phyloP scores from a whole-genome alignment of 2,797 vertebrate genomes.

The Epinephelus malabaricus region DNA sequence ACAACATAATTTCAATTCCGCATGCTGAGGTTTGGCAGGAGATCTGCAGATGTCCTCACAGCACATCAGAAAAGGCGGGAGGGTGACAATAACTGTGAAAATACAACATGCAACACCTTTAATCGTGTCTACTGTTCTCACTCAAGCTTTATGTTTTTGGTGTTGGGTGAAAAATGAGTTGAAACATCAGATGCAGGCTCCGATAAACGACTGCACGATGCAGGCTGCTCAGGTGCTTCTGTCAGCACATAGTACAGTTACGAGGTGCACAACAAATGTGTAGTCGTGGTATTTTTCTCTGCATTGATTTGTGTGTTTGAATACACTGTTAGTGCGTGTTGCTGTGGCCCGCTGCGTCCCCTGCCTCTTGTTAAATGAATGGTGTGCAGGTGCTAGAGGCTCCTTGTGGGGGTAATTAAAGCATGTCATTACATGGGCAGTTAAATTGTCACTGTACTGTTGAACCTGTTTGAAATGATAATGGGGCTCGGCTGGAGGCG shows the following conservation, averaged over 20 bases:
- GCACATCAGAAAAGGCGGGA: not conserved
- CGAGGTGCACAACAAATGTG: not conserved
- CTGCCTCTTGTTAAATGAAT: slow-evolving; percentile 72
- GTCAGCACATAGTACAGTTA: not conserved
- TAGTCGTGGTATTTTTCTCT: not conserved
- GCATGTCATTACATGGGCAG: slow-evolving; percentile 87
- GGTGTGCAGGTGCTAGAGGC: slow-evolving; percentile 86
- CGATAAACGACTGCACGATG: not conserved
- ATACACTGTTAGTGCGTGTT: slow-evolving; percentile 1
- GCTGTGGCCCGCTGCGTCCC: slow-evolving; percentile 47
- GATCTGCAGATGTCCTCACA: not conserved
- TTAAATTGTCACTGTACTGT: slow-evolving; percentile 89
- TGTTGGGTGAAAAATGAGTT: not conserved
- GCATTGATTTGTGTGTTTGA: slow-evolving; percentile 19
- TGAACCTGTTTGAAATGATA: slow-evolving; percentile 90
- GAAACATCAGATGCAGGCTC: not conserved
- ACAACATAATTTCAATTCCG: not conserved
- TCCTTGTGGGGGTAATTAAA: slow-evolving; percentile 87
- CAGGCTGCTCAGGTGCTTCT: not conserved
- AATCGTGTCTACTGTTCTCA: not conserved
- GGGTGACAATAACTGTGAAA: not conserved
- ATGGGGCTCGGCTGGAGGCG: slow-evolving; percentile 82
- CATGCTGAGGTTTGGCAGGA: not conserved
- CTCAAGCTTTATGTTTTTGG: not conserved
- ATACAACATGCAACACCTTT: not conserved